A percentile compares a stretch with the other conserved stretches of the same genome.
Conservation (phyloP, 2,888 invertebrate species). For the Lymantria monacha region DNA sequence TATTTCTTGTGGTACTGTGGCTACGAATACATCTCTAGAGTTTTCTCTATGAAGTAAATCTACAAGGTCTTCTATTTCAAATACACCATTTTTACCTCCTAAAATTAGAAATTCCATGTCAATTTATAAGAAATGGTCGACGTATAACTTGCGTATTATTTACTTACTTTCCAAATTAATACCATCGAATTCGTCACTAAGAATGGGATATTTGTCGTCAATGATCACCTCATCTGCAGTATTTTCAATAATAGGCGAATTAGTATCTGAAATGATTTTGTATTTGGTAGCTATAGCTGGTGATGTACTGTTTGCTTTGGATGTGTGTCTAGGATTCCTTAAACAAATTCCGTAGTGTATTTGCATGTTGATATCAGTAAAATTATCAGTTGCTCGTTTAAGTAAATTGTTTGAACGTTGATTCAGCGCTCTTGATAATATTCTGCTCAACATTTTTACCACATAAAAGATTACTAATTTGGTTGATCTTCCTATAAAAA, state of each 20-base stretch:
- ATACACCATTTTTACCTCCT: constrained; percentile 94
- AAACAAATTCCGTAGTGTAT: constrained; percentile 62
- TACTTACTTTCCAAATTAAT: constrained; percentile 82
- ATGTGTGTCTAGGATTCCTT: constrained; percentile 60
- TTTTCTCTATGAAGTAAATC: constrained; percentile 89
- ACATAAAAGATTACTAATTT: not conserved
- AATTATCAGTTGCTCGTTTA: constrained; percentile 31
- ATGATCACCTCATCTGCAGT: constrained; percentile 84
- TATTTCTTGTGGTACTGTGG: constrained; percentile 86
- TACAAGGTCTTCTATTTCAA: constrained; percentile 93
- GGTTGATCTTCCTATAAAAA: not conserved
- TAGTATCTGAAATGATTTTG: constrained; percentile 86
- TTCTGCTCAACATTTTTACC: constrained; percentile 34
- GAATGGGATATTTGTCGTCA: constrained; percentile 51
- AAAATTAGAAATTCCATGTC: constrained; percentile 34
- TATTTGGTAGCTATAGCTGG: constrained; percentile 83
- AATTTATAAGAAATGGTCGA: not conserved
- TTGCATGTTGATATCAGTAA: constrained; percentile 45
- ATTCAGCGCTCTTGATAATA: constrained; percentile 24
- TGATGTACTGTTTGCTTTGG: constrained; percentile 61
- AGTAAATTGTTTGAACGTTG: constrained; percentile 16
- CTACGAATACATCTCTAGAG: constrained; percentile 90
- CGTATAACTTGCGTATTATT: not conserved
- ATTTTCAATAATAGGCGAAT: constrained; percentile 87
- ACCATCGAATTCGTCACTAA: constrained; percentile 85